A percentile compares a stretch with the other conserved stretches of the same genome.
Conservation (phyloP, 2,797 vertebrate species). For the Uromys caudimaculatus region DNA sequence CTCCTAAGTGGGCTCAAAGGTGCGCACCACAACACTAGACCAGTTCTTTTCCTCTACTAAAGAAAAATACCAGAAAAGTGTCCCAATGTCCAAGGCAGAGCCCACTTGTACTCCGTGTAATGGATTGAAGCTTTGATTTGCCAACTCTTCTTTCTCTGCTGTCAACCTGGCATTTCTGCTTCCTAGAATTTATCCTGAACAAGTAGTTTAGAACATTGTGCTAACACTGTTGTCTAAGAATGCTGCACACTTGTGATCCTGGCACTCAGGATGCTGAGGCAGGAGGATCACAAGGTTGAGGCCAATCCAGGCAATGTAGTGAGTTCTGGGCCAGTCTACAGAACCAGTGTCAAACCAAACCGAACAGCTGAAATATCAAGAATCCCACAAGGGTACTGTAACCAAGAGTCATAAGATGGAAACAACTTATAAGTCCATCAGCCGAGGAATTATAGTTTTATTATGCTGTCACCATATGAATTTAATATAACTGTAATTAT, state of each 20-base stretch:
- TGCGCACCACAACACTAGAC: background rate
- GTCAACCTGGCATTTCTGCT: background rate
- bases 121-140: background rate
- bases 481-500: slow-evolving; percentile 44
- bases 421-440: background rate
- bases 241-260: background rate
- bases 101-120: background rate
- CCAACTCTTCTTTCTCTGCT: background rate
- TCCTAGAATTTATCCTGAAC: slow-evolving; percentile 18
- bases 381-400: background rate
- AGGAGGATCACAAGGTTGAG: background rate
- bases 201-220: background rate
- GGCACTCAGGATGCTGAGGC: background rate
- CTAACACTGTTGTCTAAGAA: slow-evolving; percentile 24
- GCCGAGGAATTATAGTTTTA: background rate
- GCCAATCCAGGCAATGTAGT: background rate
- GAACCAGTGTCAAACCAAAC: background rate
- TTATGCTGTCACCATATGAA: background rate
- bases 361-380: background rate
- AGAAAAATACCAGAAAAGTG: background rate
- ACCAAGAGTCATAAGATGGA: background rate
- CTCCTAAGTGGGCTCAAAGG: background rate
- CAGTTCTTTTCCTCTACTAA: background rate
- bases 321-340: background rate
- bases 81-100: background rate